These are phyloP conservation scores for Asarcornis scutulata DNA, from an alignment of 2,113 vertebrate genomes.

Conservation along the genomic window DNA sequence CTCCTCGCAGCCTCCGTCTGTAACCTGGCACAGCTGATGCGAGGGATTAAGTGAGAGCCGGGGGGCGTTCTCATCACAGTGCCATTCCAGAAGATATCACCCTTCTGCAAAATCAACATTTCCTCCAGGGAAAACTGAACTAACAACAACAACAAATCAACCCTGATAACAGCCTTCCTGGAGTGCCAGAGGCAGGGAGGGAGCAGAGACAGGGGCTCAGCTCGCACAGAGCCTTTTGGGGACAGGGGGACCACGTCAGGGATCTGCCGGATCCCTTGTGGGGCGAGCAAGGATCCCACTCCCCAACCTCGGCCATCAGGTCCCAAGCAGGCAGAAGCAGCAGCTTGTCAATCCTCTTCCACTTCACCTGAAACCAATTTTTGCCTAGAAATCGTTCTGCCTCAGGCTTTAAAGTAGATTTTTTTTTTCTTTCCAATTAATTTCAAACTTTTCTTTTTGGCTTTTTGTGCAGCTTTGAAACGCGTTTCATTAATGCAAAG, in stretches of 20 bases:
- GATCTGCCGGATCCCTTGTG: neutral
- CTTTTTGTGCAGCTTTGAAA: neutral
- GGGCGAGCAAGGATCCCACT: neutral
- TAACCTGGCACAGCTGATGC: neutral
- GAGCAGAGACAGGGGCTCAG: neutral
- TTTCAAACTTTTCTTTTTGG: neutral
- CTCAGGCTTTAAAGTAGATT: neutral
- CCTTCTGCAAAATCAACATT: neutral
- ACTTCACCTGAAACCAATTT: neutral
- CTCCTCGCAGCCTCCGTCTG: neutral
- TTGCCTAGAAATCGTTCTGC: neutral
- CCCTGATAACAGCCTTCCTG: neutral
- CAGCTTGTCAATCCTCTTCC: neutral
- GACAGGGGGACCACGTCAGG: neutral
- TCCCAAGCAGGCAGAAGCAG: neutral
- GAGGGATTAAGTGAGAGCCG: fast-evolving
- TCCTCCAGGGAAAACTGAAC: neutral
- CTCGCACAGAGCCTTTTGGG: fast-evolving
- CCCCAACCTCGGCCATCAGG: neutral
- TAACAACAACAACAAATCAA: neutral
- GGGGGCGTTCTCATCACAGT: neutral
- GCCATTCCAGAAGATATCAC: neutral
- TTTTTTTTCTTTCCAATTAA: neutral
- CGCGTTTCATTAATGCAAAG: neutral
- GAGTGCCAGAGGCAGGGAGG: neutral